Evolutionary conservation across 2,888 invertebrate species (phyloP).

Genomic region (Hypomecis punctinalis): DNA sequence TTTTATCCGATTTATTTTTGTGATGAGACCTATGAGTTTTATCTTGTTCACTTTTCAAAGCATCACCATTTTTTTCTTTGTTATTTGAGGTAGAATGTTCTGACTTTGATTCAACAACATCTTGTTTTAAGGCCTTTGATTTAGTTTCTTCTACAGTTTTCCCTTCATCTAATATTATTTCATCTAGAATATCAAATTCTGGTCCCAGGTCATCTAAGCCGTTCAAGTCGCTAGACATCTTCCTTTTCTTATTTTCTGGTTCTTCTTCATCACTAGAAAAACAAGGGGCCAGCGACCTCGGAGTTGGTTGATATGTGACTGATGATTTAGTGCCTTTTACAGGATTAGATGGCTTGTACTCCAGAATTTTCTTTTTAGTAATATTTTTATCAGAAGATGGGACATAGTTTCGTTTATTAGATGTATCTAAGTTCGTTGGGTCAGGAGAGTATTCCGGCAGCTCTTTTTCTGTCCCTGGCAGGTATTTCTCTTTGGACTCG

Average conservation of each 20-base stretch:
- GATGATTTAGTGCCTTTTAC: constrained; percentile 58
- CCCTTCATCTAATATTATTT: constrained; percentile 72
- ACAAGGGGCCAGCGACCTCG: constrained; percentile 73
- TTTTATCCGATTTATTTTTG: constrained; percentile 45
- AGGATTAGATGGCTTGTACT: constrained; percentile 74
- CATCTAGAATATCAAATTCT: constrained; percentile 81
- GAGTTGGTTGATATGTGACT: constrained; percentile 79
- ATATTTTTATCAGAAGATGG: constrained; percentile 75
- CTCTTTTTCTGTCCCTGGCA: constrained; percentile 71
- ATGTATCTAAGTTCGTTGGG: constrained; percentile 54
- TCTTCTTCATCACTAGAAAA: constrained; percentile 83
- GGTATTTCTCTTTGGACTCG: constrained; percentile 71
- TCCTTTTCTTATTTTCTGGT: constrained; percentile 69
- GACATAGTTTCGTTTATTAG: constrained; percentile 69
- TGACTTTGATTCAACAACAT: not conserved
- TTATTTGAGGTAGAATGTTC: constrained; percentile 47
- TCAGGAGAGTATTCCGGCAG: constrained; percentile 72
- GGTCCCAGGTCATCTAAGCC: constrained; percentile 77
- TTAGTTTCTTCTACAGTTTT: constrained; percentile 20
- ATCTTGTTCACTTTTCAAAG: constrained; percentile 43
- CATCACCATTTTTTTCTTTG: constrained; percentile 40
- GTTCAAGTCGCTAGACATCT: constrained; percentile 71
- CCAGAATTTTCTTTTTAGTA: constrained; percentile 73
- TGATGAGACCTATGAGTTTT: constrained; percentile 40
- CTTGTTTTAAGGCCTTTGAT: not conserved